Evolutionary conservation across 2,113 vertebrate species (phyloP).

Genomic region (Xiphorhynchus elegans): DNA sequence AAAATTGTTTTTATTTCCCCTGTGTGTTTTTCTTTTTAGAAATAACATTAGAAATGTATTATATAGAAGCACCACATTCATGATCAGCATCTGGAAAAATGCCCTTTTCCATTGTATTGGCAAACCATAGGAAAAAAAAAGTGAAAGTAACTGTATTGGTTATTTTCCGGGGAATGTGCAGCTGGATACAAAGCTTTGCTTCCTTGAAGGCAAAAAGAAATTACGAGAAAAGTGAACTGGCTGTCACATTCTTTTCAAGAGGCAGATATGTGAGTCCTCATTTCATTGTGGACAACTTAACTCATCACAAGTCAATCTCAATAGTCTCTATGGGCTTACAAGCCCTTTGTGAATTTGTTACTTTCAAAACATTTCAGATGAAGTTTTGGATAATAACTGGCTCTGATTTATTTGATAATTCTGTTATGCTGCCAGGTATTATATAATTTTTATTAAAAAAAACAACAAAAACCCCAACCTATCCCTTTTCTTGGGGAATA

Average conservation of each 20-base stretch:
- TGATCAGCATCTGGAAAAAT: constrained; percentile 42
- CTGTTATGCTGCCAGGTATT: neutral
- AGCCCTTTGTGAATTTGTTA: neutral
- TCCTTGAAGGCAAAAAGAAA: neutral
- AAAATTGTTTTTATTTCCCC: neutral
- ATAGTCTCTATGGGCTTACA: neutral
- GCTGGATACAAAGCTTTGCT: neutral
- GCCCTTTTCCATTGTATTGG: neutral
- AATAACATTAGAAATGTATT: neutral
- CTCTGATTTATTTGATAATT: neutral
- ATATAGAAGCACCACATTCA: neutral
- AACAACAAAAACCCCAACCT: neutral
- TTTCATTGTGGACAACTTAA: neutral
- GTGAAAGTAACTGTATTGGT: neutral
- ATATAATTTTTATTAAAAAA: neutral
- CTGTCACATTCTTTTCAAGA: neutral
- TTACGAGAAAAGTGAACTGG: neutral
- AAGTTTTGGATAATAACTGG: neutral
- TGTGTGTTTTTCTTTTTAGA: neutral
- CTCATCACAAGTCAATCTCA: neutral
- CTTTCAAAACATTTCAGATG: neutral
- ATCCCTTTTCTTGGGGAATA: neutral
- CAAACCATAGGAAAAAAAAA: neutral
- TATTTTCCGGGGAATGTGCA: neutral
- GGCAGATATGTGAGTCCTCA: neutral